Evolutionary conservation across 2,888 invertebrate species (phyloP).

Genomic region (Atethmia centrago): DNA sequence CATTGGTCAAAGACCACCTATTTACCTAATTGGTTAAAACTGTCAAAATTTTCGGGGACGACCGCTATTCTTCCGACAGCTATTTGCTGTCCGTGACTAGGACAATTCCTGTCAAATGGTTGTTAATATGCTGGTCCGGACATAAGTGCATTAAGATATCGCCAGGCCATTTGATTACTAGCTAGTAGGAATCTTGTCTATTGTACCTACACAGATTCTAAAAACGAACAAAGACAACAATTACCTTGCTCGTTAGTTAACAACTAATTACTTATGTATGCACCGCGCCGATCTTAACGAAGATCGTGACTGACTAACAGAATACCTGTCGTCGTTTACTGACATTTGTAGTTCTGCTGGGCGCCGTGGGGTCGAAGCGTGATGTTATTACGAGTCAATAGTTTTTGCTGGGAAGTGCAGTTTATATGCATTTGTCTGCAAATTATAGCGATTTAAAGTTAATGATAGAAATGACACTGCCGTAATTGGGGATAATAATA

Average conservation of each 20-base stretch:
- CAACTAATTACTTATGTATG: conserved; percentile 53
- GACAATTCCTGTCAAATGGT: too few relatives aligned
- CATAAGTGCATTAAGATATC: not conserved
- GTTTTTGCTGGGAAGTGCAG: conserved; percentile 33
- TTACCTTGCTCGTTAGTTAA: conserved; percentile 26
- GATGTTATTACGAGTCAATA: conserved; percentile 50
- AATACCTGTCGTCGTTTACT: not conserved
- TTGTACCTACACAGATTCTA: conserved; percentile 1
- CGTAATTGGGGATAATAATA: too few relatives aligned
- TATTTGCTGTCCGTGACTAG: too few relatives aligned
- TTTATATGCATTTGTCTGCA: conserved; percentile 26
- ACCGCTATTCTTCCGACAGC: too few relatives aligned
- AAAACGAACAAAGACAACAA: conserved; percentile 40
- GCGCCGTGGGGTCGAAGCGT: conserved; percentile 27
- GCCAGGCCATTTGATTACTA: not conserved
- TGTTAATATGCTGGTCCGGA: too few relatives aligned
- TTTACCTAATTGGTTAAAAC: too few relatives aligned
- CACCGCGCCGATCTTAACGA: conserved; percentile 37
- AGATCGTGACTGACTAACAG: conserved; percentile 51
- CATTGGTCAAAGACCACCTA: too few relatives aligned
- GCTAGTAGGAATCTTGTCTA: conserved; percentile 6
- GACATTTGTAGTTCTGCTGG: conserved; percentile 21
- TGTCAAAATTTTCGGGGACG: too few relatives aligned
- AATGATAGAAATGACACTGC: conserved; percentile 1
- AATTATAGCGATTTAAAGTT: conserved; percentile 3